Conservation (phyloP, 2,888 invertebrate genomes). For the Meghimatium bilineatum region DNA sequence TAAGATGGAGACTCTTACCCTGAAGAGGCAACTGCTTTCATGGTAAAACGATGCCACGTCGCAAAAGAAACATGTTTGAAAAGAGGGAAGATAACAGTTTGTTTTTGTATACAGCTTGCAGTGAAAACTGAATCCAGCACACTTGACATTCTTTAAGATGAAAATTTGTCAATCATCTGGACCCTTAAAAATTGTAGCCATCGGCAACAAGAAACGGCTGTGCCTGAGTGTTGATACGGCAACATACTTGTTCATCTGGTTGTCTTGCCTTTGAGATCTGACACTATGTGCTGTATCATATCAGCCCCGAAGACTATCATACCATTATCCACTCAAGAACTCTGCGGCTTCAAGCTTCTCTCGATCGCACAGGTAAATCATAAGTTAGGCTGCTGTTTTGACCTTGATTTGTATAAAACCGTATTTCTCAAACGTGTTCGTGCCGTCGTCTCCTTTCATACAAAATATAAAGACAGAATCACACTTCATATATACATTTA, state of each 20-base stretch:
- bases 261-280: slow-evolving; percentile 19
- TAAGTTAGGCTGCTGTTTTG: background rate
- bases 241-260: slow-evolving; percentile 20
- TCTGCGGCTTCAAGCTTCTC: slow-evolving; percentile 22
- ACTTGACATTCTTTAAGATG: background rate
- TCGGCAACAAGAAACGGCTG: background rate
- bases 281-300: slow-evolving; percentile 29
- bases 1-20: no score
- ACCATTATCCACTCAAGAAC: slow-evolving; percentile 15
- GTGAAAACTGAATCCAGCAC: background rate
- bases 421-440: no score
- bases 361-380: background rate
- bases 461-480: no score
- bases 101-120: no score
- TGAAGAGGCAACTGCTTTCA: background rate
- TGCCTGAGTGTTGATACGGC: slow-evolving; percentile 30
- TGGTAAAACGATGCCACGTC: no score
- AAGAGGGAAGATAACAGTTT: no score
- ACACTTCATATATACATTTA: no score
- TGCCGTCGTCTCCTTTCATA: no score
- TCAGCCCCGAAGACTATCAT: slow-evolving; percentile 29
- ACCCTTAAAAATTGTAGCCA: background rate
- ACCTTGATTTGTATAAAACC: background rate
- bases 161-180: slow-evolving; percentile 1
- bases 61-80: no score